Conservation (phyloP, 2,113 vertebrate genomes). For the Tragelaphus imberbis region DNA sequence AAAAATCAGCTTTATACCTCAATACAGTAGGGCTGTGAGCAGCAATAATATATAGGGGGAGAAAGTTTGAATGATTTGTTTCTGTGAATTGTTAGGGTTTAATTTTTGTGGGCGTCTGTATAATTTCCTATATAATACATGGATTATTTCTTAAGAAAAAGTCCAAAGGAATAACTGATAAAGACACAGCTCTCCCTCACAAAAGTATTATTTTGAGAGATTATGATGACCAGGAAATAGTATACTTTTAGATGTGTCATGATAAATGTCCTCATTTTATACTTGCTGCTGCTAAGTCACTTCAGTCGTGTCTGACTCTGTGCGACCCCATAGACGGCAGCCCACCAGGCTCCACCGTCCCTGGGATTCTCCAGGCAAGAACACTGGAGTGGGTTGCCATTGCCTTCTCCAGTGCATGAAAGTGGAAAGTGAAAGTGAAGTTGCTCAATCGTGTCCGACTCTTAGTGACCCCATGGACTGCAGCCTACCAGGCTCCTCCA, state of each 20-base stretch:
- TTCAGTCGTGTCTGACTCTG: no score
- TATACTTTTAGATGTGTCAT: background rate
- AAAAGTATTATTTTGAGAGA: background rate
- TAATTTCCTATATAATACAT: background rate
- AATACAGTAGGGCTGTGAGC: background rate
- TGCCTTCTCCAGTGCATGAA: no score
- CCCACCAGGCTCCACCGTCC: no score
- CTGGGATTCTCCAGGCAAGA: no score
- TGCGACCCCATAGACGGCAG: no score
- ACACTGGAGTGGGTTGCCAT: no score
- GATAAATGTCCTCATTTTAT: background rate
- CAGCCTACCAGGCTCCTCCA: no score
- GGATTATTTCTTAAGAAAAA: constrained; percentile 9
- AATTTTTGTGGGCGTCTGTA: background rate
- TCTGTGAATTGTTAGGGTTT: background rate
- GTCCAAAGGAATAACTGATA: background rate
- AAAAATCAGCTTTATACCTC: background rate
- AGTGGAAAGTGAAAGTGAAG: no score
- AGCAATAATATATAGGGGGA: background rate
- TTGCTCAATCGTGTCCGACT: no score
- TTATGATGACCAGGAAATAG: background rate
- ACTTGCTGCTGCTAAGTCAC: background rate
- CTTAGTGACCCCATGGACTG: no score
- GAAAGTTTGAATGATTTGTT: background rate
- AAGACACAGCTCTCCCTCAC: background rate